Evolutionary conservation across 2,888 invertebrate species (phyloP).

Genomic region (Troides aeacus): DNA sequence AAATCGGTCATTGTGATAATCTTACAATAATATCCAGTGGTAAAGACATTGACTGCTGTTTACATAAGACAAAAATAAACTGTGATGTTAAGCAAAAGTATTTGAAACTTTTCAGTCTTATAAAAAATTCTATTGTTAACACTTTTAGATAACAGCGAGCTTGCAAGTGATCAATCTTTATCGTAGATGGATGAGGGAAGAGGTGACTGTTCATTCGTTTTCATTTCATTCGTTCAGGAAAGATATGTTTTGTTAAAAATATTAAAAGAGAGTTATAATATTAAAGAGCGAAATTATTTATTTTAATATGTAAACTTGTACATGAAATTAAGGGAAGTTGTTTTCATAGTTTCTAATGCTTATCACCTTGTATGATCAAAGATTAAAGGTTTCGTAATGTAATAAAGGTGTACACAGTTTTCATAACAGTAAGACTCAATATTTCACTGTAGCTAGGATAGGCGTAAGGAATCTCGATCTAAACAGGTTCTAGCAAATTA

Average conservation of each 20-base stretch:
- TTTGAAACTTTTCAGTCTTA: background rate
- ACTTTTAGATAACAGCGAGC: background rate
- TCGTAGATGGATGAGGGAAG: background rate
- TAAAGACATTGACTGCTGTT: background rate
- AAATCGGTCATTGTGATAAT: too few relatives aligned
- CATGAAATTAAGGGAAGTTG: too few relatives aligned
- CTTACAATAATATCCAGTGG: too few relatives aligned
- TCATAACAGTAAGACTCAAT: slow-evolving; percentile 32
- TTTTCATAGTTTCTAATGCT: background rate
- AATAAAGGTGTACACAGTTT: slow-evolving; percentile 10
- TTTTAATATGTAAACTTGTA: background rate
- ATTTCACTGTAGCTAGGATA: slow-evolving; percentile 36
- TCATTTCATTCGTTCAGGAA: background rate
- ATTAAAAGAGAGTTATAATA: background rate
- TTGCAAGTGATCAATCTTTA: background rate
- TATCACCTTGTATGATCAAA: background rate
- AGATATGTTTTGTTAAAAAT: background rate
- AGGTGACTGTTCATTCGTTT: background rate
- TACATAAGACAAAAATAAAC: background rate
- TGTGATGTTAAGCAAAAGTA: background rate
- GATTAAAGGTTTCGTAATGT: background rate
- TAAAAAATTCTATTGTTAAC: background rate
- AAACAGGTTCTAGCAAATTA: slow-evolving; percentile 67
- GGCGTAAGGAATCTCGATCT: slow-evolving; percentile 38
- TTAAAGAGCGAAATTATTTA: too few relatives aligned